Evolutionary conservation across 2,797 vertebrate genomes (phyloP).

Genomic region (Nannoperca australis): DNA sequence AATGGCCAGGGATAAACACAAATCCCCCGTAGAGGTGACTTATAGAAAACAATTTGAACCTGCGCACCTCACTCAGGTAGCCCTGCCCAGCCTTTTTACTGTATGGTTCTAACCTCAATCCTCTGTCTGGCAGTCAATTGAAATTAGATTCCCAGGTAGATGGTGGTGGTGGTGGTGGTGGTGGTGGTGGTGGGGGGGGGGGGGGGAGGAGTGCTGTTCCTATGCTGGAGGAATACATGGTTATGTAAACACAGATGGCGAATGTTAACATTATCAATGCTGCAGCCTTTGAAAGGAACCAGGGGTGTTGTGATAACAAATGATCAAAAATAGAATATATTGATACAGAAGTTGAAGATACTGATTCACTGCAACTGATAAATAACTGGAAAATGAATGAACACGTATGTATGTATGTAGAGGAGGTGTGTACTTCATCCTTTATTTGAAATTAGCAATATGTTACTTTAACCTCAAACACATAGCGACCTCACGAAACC

Average conservation of each 20-base stretch:
- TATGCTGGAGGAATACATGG: slow-evolving; percentile 59
- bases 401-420: slow-evolving; percentile 1
- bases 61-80: slow-evolving; percentile 64
- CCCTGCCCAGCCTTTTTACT: slow-evolving; percentile 72
- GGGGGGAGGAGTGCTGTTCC: slow-evolving; percentile 39
- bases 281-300: slow-evolving; percentile 40
- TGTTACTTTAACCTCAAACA: slow-evolving; percentile 47
- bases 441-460: slow-evolving; percentile 36
- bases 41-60: slow-evolving; percentile 85
- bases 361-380: slow-evolving; percentile 5
- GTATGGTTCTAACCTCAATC: slow-evolving; percentile 80
- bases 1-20: slow-evolving; percentile 81
- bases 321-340: slow-evolving; percentile 5
- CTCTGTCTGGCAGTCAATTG: slow-evolving; percentile 78
- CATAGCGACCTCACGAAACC: slow-evolving; percentile 39
- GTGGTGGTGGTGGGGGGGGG: slow-evolving; percentile 10
- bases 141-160: slow-evolving; percentile 81
- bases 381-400: slow-evolving; percentile 44
- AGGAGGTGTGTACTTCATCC: slow-evolving; percentile 9
- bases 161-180: background rate
- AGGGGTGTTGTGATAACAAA: slow-evolving; percentile 1
- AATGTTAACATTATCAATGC: slow-evolving; percentile 46
- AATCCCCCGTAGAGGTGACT: slow-evolving; percentile 83
- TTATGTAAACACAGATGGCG: slow-evolving; percentile 62
- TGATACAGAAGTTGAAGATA: background rate